Percentiles rank a stretch among this genome's conserved stretches.
Conservation (phyloP, 2,888 invertebrate genomes). For the Arctia plantaginis region DNA sequence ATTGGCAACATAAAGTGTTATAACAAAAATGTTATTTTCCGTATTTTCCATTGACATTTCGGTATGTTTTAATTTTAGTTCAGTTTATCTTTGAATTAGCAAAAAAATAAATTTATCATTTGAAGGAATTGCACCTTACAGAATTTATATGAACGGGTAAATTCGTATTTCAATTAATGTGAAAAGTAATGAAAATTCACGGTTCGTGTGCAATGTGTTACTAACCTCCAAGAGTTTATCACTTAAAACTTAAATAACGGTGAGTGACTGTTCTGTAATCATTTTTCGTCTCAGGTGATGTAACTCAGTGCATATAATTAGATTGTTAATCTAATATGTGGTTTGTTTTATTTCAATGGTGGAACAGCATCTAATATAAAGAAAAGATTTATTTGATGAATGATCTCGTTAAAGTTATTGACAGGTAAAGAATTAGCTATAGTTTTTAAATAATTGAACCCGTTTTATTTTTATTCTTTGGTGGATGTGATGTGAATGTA, state of each 20-base stretch:
- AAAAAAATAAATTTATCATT: not conserved
- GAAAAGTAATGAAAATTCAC: not conserved
- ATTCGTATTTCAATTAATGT: not conserved
- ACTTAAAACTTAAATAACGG: conserved; percentile 29
- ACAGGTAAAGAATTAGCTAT: conserved; percentile 12
- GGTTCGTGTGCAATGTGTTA: not conserved
- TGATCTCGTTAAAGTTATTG: conserved; percentile 14
- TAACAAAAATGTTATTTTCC: no score
- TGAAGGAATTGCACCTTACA: no score
- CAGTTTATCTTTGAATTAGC: not conserved
- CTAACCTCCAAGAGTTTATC: conserved; percentile 9
- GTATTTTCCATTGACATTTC: no score
- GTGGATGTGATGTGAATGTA: not conserved
- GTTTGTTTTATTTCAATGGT: conserved; percentile 14
- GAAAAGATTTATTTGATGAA: conserved; percentile 6
- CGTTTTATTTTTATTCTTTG: not conserved
- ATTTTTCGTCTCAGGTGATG: conserved; percentile 39
- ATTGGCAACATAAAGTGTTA: no score
- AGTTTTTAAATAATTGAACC: not conserved
- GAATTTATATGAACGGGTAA: not conserved
- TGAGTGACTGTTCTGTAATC: conserved; percentile 35
- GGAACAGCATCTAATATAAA: conserved; percentile 9
- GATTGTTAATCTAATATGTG: conserved; percentile 33
- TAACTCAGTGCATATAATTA: conserved; percentile 39
- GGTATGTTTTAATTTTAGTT: not conserved